phyloP scores from a whole-genome alignment of 2,113 vertebrate genomes.

The Sapayoa aenigma region DNA sequence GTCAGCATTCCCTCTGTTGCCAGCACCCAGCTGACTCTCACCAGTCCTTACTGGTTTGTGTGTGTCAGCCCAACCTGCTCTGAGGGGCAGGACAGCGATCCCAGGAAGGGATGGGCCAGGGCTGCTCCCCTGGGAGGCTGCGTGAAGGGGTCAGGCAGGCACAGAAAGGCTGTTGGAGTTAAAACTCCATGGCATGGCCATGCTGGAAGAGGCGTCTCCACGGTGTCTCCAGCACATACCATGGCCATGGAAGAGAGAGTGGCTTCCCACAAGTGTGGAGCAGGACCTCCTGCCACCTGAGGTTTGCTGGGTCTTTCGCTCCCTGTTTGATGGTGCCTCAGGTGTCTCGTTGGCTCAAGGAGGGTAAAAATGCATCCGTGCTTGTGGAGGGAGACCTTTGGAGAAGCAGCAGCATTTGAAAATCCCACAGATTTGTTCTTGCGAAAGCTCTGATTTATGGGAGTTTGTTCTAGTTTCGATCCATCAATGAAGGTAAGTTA shows the following conservation, averaged over 20 bases:
- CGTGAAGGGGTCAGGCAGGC: accelerated
- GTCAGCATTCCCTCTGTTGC: not conserved
- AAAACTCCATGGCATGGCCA: accelerated
- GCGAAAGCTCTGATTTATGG: not conserved
- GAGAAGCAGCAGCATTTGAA: not conserved
- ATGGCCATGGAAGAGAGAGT: not conserved
- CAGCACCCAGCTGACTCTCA: not conserved
- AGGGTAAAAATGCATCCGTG: accelerated
- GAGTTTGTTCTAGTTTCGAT: not conserved
- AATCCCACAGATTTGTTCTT: not conserved
- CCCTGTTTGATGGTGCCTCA: accelerated
- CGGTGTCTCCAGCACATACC: not conserved
- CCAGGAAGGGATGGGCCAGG: not conserved
- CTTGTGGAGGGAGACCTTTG: not conserved
- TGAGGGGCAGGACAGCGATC: not conserved
- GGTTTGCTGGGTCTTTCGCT: not conserved
- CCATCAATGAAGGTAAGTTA: not conserved
- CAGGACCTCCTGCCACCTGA: accelerated
- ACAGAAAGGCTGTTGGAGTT: not conserved
- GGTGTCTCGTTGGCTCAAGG: accelerated
- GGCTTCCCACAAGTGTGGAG: not conserved
- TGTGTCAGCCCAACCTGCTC: not conserved
- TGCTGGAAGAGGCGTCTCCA: accelerated
- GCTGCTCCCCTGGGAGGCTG: not conserved
- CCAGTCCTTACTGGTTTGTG: not conserved